These are phyloP conservation scores for Oostethus manadensis DNA, from an alignment of 2,113 vertebrate species.

Conservation along the genomic window DNA sequence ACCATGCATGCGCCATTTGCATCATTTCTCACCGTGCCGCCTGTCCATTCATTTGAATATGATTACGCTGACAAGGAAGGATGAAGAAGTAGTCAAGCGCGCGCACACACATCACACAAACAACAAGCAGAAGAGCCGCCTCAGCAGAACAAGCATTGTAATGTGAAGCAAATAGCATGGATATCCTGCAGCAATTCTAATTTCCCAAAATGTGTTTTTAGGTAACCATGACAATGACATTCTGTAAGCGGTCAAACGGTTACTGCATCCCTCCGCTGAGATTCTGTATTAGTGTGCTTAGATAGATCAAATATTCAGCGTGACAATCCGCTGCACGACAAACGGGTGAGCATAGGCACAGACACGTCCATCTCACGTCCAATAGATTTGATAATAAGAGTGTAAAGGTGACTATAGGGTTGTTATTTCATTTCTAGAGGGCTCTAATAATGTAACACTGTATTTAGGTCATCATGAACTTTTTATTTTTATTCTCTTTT, in stretches of 20 bases:
- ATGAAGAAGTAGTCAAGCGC: conserved; percentile 36
- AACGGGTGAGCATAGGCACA: no score
- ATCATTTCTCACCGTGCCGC: conserved; percentile 53
- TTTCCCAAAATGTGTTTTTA: no score
- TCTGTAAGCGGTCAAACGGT: not conserved
- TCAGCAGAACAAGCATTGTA: conserved; percentile 94
- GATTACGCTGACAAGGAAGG: conserved; percentile 55
- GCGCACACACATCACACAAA: conserved; percentile 18
- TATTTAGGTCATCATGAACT: no score
- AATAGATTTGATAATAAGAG: no score
- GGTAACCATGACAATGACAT: not conserved
- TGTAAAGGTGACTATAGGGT: no score
- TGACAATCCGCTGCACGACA: no score
- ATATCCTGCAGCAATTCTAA: conserved; percentile 86
- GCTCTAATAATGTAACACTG: no score
- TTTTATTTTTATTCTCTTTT: no score
- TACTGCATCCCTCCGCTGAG: not conserved
- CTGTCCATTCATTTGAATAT: conserved; percentile 56
- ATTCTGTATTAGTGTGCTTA: not conserved
- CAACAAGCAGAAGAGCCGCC: conserved; percentile 70
- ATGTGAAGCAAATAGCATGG: conserved; percentile 95
- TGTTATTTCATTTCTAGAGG: no score
- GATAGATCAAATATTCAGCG: no score
- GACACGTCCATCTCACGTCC: no score
- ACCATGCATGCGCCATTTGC: conserved; percentile 57